Conservation (phyloP, 2,797 vertebrate species). For the Tiaroga cobitis region DNA sequence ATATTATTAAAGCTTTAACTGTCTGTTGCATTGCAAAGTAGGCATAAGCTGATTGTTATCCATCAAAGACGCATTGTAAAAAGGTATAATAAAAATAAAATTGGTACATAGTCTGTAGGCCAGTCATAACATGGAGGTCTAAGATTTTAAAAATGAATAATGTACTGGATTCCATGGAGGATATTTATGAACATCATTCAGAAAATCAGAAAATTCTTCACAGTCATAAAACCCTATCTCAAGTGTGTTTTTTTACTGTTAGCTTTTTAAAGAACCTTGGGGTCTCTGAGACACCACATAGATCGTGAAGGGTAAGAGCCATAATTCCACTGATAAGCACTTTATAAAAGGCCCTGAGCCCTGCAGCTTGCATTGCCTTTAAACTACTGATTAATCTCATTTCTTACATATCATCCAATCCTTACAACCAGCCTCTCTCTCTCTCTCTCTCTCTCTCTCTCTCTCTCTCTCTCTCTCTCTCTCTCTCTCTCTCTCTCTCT, state of each 20-base stretch:
- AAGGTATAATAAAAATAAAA: neutral
- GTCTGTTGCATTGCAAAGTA: neutral
- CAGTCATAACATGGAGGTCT: neutral
- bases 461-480: constrained; percentile 50
- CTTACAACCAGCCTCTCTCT: neutral
- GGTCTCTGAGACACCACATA: constrained; percentile 37
- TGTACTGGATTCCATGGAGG: neutral
- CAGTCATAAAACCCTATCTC: no score
- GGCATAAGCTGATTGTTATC: neutral
- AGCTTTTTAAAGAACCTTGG: neutral
- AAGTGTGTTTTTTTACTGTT: neutral
- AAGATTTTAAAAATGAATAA: neutral
- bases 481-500: constrained; percentile 34
- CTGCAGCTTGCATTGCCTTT: constrained; percentile 53
- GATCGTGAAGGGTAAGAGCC: constrained; percentile 55
- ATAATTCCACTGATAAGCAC: constrained; percentile 61
- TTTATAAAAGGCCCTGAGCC: constrained; percentile 42
- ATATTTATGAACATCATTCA: neutral
- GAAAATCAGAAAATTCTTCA: neutral
- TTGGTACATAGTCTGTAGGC: neutral
- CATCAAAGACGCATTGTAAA: neutral
- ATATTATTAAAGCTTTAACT: constrained; percentile 4
- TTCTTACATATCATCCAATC: constrained; percentile 68
- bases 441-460: constrained; percentile 27
- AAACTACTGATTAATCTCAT: constrained; percentile 68